A percentile compares a stretch with the other conserved stretches of the same genome.
phyloP scores from a whole-genome alignment of 2,113 vertebrate species.

The Salvator merianae region DNA sequence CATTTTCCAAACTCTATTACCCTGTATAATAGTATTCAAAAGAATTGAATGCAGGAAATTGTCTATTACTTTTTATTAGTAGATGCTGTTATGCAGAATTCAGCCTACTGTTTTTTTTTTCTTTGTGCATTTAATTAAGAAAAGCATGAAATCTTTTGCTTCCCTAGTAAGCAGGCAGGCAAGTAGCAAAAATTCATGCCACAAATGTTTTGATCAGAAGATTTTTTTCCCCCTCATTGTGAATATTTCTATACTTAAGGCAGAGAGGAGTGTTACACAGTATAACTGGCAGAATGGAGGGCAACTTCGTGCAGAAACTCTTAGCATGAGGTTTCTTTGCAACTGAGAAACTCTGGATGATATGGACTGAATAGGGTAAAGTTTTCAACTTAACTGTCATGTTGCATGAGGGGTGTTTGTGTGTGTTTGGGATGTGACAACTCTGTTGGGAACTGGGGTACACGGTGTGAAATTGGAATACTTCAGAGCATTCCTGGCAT shows the following conservation, averaged over 20 bases:
- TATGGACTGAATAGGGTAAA: background rate
- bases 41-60: constrained; percentile 83
- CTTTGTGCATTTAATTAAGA: constrained; percentile 92
- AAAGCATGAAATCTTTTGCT: constrained; percentile 77
- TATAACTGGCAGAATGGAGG: too few relatives aligned
- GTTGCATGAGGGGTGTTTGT: background rate
- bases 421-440: background rate
- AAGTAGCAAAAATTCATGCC: constrained; percentile 69
- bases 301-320: too few relatives aligned
- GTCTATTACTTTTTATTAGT: constrained; percentile 91
- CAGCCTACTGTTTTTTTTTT: constrained; percentile 76
- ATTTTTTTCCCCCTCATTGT: constrained; percentile 50
- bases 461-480: too few relatives aligned
- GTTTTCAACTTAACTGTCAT: background rate
- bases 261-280: constrained; percentile 45
- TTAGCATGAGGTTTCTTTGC: too few relatives aligned
- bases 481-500: too few relatives aligned
- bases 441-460: background rate
- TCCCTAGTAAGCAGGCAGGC: constrained; percentile 61
- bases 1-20: constrained; percentile 91
- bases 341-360: background rate
- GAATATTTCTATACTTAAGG: constrained; percentile 32
- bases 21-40: constrained; percentile 88
- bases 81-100: constrained; percentile 85
- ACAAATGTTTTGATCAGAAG: constrained; percentile 56